Evolutionary conservation across 1,140 invertebrate genomes (phyloP).

Genomic region (Drosophila bifasciata): DNA sequence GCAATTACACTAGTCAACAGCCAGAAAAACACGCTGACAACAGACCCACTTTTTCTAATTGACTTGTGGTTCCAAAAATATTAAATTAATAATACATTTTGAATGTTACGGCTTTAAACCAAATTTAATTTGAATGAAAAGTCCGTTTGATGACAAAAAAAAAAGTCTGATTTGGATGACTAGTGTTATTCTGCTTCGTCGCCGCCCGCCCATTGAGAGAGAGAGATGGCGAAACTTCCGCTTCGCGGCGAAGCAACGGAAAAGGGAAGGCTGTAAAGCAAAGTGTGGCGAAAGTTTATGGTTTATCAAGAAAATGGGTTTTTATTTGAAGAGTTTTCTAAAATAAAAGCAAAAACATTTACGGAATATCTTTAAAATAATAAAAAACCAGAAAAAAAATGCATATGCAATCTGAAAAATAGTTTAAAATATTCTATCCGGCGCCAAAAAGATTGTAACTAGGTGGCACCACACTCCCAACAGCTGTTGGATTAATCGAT

Average conservation of each 20-base stretch:
- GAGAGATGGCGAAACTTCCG: conserved; percentile 57
- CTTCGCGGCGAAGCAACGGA: conserved; percentile 4
- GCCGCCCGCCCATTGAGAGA: conserved; percentile 58
- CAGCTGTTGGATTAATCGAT: conserved; percentile 14
- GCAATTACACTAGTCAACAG: conserved; percentile 68
- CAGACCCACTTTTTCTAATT: too few species aligned
- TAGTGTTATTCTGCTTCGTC: conserved; percentile 49
- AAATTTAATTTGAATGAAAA: too few species aligned
- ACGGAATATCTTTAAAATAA: background rate
- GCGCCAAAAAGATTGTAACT: background rate
- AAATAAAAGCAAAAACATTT: background rate
- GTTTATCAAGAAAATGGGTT: background rate
- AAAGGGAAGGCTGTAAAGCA: conserved; percentile 28
- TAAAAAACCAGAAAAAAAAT: too few species aligned
- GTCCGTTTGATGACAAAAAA: too few species aligned
- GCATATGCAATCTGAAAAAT: too few species aligned
- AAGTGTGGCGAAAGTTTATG: conserved; percentile 36
- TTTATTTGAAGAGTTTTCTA: conserved; percentile 1
- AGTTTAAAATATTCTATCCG: background rate
- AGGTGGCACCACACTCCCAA: conserved; percentile 5
- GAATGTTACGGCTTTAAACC: too few species aligned
- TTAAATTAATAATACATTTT: too few species aligned
- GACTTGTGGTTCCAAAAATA: too few species aligned
- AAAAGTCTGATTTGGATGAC: too few species aligned
- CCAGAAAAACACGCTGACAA: background rate